These are phyloP conservation scores for Chymomyza amoena DNA, from an alignment of 2,888 invertebrate genomes.

Conservation along the genomic window DNA sequence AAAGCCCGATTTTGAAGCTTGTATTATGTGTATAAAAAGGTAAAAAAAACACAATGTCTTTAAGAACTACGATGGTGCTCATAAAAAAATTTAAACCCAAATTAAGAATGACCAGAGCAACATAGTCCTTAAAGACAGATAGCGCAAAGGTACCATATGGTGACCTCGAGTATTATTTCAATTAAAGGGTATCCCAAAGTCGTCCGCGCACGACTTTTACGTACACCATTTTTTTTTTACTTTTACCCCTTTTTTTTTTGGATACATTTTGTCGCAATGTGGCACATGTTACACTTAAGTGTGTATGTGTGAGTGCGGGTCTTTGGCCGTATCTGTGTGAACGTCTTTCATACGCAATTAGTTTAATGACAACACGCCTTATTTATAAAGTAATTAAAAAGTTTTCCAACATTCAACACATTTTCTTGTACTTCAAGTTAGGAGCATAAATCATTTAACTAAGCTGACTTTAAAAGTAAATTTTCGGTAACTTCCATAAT, in stretches of 20 bases:
- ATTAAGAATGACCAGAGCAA: no score
- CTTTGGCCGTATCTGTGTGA: not conserved
- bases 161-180: not conserved
- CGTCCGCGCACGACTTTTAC: no score
- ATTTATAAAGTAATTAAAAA: conserved; percentile 43
- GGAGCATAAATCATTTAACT: not conserved
- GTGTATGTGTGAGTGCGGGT: not conserved
- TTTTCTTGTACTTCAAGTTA: not conserved
- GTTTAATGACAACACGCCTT: conserved; percentile 16
- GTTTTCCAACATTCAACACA: conserved; percentile 30
- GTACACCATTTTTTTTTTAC: not conserved
- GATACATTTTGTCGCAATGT: not conserved
- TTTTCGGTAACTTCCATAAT: not conserved
- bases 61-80: no score
- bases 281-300: not conserved
- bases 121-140: no score
- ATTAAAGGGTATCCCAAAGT: not conserved
- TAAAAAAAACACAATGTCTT: no score
- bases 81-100: no score
- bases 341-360: conserved; percentile 17
- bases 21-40: no score
- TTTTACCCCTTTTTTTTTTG: not conserved
- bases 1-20: no score
- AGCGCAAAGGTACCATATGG: no score
- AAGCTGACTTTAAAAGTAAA: not conserved